Evolutionary conservation across 1,140 invertebrate genomes (phyloP), one percentile per base, ranked within the genome.

Genomic region (Prorops nasuta): DNA sequence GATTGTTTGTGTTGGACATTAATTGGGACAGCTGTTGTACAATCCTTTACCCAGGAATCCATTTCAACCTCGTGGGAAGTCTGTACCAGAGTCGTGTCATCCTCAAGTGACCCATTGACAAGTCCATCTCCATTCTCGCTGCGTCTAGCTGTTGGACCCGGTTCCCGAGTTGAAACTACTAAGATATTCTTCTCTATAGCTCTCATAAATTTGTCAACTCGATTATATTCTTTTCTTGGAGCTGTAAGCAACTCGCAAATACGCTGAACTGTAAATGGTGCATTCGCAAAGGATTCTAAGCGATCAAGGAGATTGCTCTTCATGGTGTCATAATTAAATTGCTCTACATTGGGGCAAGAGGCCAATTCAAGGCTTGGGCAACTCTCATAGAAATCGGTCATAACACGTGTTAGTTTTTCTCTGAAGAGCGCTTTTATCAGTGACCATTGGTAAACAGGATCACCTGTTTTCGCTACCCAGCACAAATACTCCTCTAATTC

Each of bases 201-300:
- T 42, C 95, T 79, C 86, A 98, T 90, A 69, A 92, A 98, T 75
- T 98, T 98, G 69, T 98, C 96, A 38, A 93, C 90, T 49, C 93
- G 81, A 64, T 90, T 94, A 71, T 98, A 98, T 67, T 98, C 92
- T 69, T 92, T 93, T n/a, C 86, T 82, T 3, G 96, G 95, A 51
- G 86, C 84, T 2, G 89, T 92, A 0, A 98, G 77, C 3, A 98
- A 78, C 75, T 98, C 96, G 76, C 94, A 96, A 35, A 98, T 85
- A 50, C 96, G 82, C 74, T 98, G 96, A 41, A 98, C 89, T 9
- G 96, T 98, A 65, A 98, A 98, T 0, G 96, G 96, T 2, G 94
- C 93, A 44, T 92, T 91, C 22, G 83, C 84, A 74, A 89, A 90
- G 1, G 84, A 85, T 58, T 96, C 92, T 1, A 96, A 72, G 20